Evolutionary conservation across 2,113 vertebrate genomes (phyloP).

Genomic region (Brevimyrus niger): DNA sequence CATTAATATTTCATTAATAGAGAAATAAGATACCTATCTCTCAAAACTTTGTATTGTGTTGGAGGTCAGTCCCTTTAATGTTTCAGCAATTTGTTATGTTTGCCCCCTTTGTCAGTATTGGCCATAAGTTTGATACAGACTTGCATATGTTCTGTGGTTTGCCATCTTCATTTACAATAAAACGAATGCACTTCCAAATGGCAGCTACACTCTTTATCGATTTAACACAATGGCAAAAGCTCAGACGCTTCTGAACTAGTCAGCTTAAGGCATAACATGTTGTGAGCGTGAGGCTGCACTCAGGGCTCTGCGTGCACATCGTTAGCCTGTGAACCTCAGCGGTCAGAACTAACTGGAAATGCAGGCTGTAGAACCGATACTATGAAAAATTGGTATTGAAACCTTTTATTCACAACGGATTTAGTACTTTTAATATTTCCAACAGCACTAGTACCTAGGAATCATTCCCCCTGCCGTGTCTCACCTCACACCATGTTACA

Average conservation of each 20-base stretch:
- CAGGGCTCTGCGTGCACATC: background rate
- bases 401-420: background rate
- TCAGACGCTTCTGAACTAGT: no score
- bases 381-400: background rate
- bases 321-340: background rate
- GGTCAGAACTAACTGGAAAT: background rate
- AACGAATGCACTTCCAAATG: background rate
- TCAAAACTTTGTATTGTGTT: background rate
- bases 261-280: no score
- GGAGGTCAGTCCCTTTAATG: background rate
- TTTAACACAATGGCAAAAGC: no score
- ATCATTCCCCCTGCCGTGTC: background rate
- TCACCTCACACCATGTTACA: background rate
- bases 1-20: background rate
- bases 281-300: no score
- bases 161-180: background rate
- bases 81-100: background rate
- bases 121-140: background rate
- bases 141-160: background rate
- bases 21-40: background rate
- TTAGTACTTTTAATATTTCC: background rate
- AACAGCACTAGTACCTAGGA: background rate
- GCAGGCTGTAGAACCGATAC: background rate
- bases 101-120: background rate
- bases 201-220: background rate